Evolutionary conservation across 2,888 invertebrate genomes (phyloP).

Genomic region (Lepetodrilus schrolli): DNA sequence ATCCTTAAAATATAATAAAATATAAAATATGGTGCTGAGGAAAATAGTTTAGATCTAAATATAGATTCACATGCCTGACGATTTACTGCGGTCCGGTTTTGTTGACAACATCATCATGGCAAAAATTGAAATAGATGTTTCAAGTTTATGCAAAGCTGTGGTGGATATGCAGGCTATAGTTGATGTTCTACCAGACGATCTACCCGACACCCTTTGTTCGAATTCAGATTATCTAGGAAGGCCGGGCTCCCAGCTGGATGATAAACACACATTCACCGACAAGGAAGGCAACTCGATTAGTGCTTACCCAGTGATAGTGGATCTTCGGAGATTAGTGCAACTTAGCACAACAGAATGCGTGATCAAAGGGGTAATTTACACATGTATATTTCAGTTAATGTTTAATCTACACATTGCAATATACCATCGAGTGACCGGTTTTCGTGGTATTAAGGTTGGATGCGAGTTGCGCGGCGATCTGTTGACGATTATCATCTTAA

Average conservation of each 20-base stretch:
- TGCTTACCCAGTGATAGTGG: conserved; percentile 66
- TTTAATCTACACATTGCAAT: too few relatives aligned
- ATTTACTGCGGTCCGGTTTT: conserved; percentile 62
- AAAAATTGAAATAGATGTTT: conserved; percentile 36
- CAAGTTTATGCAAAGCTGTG: conserved; percentile 1
- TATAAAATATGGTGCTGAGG: too few relatives aligned
- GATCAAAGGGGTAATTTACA: conserved; percentile 9
- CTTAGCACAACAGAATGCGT: conserved; percentile 42
- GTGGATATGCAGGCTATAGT: conserved; percentile 23
- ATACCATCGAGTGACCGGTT: too few relatives aligned
- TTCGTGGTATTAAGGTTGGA: too few relatives aligned
- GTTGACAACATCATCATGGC: conserved; percentile 70
- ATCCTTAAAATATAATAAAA: too few relatives aligned
- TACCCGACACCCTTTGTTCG: conserved; percentile 29
- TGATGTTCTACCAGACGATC: conserved; percentile 34
- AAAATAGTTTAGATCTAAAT: neutral
- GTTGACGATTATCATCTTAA: too few relatives aligned
- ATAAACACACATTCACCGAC: conserved; percentile 57
- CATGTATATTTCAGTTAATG: too few relatives aligned
- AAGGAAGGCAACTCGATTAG: conserved; percentile 53
- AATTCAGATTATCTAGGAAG: conserved; percentile 49
- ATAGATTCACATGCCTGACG: conserved; percentile 35
- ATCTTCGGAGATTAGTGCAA: conserved; percentile 63
- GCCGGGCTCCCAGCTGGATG: conserved; percentile 62
- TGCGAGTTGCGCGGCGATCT: too few relatives aligned